Evolutionary conservation across 2,888 invertebrate species (phyloP), one percentile per base, ranked within the genome.

Genomic region (Tanypteryx hageni): DNA sequence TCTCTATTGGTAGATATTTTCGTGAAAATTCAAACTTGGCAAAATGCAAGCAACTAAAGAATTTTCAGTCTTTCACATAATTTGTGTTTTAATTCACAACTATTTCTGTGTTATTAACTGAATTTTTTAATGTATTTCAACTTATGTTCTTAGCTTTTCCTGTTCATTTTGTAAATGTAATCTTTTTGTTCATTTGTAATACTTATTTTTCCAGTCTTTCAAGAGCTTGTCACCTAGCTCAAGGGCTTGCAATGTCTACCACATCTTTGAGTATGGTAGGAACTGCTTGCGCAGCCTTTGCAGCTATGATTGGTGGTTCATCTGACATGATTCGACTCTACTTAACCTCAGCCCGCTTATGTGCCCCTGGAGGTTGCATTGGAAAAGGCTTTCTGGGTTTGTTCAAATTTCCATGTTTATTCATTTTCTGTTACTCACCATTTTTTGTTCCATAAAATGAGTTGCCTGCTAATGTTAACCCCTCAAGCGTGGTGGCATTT

Each of bases 221-320:
- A 56, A 89, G 89, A 44, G 89, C 89, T 14, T 89, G 68, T n/a
- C 18, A 64, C n/a, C 13, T 89, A 0, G 89, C 89, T 0, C 89
- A 64, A 44, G 89, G 89, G 13, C 64, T 89, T n/a, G 89, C 89
- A 27, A 64, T 89, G 64, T 89, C 89, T 44, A 18, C 89, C 3
- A 22, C 89, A n/a, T n/a, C 89, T 22, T 89, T 44, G n/a, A 89
- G 89, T 44, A 89, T 89, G 89, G 89, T 89, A 44, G 89, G 89
- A 89, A 68, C 89, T 44, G 89, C 89, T 44, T 89, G 89, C 44
- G 89, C 89, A 11, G 16, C 89, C 2, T 89, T 89, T 89, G 68
- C 44, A 13, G 64, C 89, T 44, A 89, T 89, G 89, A 89, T 89
- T 89, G 89, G 89, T 64, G 89, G 89, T 13, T 22, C 68, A 27